Conservation (phyloP, 1,140 invertebrate species). For the Cryptotermes secundus region DNA sequence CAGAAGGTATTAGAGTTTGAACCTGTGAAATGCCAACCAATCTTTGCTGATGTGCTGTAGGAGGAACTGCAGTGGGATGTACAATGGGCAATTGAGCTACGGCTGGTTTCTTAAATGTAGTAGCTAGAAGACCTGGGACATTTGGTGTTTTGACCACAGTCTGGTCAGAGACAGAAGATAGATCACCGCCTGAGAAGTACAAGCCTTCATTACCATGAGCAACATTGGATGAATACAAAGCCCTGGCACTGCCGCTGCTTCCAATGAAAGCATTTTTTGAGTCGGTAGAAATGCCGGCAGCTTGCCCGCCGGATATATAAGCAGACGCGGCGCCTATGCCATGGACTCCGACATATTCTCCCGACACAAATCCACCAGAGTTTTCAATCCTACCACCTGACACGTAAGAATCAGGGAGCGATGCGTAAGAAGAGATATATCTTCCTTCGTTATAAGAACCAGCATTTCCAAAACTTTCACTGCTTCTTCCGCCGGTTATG, state of each 20-base stretch:
- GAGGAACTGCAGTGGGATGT: not conserved
- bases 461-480: constrained; percentile 29
- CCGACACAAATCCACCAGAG: constrained; percentile 36
- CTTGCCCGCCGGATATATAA: not conserved
- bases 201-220: not conserved
- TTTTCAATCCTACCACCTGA: constrained; percentile 39
- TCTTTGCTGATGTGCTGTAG: not conserved
- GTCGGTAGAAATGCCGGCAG: not conserved
- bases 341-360: constrained; percentile 11
- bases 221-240: not conserved
- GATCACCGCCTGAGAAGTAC: not conserved
- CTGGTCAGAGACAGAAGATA: not conserved
- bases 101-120: not conserved
- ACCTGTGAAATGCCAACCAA: not conserved
- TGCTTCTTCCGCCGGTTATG: not conserved
- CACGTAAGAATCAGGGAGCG: constrained; percentile 38
- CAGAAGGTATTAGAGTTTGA: not conserved
- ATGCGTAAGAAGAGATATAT: constrained; percentile 36
- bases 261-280: not conserved
- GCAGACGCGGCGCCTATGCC: not conserved
- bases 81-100: not conserved
- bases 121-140: not conserved
- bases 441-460: constrained; percentile 41
- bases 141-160: not conserved
- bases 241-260: not conserved